Evolutionary conservation across 2,888 invertebrate genomes (phyloP).

Genomic region (Ormyrus rosae): DNA sequence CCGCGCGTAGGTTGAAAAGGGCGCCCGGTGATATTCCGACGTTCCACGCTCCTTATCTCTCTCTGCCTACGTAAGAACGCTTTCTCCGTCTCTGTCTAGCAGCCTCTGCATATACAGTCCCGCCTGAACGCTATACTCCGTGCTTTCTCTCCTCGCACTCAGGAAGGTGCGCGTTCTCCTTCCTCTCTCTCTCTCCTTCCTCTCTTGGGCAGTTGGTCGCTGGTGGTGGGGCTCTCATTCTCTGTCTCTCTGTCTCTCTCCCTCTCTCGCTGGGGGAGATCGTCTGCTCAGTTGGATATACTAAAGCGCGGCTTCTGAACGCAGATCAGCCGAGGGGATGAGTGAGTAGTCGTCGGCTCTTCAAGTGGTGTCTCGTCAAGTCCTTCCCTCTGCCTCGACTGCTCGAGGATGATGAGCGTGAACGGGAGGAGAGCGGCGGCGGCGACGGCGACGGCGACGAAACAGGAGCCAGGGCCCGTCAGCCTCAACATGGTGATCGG

Average conservation of each 20-base stretch:
- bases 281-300: background rate
- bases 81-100: too few species aligned
- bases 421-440: conserved; percentile 34
- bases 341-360: background rate
- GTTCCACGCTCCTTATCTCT: too few species aligned
- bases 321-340: background rate
- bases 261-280: background rate
- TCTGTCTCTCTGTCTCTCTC: conserved; percentile 16
- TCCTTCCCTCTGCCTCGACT: background rate
- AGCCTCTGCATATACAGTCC: too few species aligned
- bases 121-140: background rate
- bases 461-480: conserved; percentile 59
- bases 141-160: background rate
- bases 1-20: too few species aligned
- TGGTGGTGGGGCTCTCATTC: background rate
- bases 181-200: background rate
- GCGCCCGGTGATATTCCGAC: too few species aligned
- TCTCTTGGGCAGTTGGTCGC: background rate
- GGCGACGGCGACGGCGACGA: background rate
- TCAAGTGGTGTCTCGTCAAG: background rate
- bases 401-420: conserved; percentile 41
- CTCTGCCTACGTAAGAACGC: too few species aligned
- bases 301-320: conserved; percentile 43
- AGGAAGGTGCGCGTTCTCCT: background rate
- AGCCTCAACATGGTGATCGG: conserved; percentile 69